phyloP scores from a whole-genome alignment of 2,113 vertebrate genomes.

The Platichthys flesus region DNA sequence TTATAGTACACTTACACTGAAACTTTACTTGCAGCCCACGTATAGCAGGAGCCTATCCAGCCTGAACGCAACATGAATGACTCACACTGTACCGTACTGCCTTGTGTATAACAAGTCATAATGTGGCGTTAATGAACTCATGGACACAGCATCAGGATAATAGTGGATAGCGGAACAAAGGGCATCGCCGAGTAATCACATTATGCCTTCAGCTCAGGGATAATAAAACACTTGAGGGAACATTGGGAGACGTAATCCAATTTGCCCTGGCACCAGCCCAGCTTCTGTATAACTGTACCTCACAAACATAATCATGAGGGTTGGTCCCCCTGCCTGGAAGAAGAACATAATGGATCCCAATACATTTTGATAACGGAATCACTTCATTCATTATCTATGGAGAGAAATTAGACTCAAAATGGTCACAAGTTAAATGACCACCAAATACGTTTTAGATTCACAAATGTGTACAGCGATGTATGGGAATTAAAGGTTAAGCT shows the following conservation, averaged over 20 bases:
- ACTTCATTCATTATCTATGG: not conserved
- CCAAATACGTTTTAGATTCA: too few species aligned
- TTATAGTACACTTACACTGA: slow-evolving; percentile 26
- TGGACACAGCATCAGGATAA: slow-evolving; percentile 64
- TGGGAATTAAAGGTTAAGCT: too few species aligned
- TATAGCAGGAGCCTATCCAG: slow-evolving; percentile 1
- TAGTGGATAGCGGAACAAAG: slow-evolving; percentile 68
- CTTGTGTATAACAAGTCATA: slow-evolving; percentile 68
- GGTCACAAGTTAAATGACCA: not conserved
- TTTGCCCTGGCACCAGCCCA: slow-evolving; percentile 74
- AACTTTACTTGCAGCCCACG: slow-evolving; percentile 27
- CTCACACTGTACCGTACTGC: slow-evolving; percentile 19
- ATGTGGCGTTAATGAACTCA: slow-evolving; percentile 78
- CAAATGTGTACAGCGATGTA: too few species aligned
- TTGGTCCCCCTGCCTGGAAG: slow-evolving; percentile 47
- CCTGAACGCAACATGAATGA: slow-evolving; percentile 28
- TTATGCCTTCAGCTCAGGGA: slow-evolving; percentile 75
- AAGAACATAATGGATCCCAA: slow-evolving; percentile 35
- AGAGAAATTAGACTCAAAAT: not conserved
- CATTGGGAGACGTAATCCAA: slow-evolving; percentile 77
- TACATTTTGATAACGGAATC: slow-evolving; percentile 26
- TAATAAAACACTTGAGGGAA: slow-evolving; percentile 77
- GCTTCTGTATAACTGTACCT: slow-evolving; percentile 44
- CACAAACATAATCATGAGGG: slow-evolving; percentile 61
- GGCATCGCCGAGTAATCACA: slow-evolving; percentile 79